These are phyloP conservation scores for Patella ulyssiponensis DNA, from an alignment of 2,888 invertebrate genomes.

Conservation along the genomic window DNA sequence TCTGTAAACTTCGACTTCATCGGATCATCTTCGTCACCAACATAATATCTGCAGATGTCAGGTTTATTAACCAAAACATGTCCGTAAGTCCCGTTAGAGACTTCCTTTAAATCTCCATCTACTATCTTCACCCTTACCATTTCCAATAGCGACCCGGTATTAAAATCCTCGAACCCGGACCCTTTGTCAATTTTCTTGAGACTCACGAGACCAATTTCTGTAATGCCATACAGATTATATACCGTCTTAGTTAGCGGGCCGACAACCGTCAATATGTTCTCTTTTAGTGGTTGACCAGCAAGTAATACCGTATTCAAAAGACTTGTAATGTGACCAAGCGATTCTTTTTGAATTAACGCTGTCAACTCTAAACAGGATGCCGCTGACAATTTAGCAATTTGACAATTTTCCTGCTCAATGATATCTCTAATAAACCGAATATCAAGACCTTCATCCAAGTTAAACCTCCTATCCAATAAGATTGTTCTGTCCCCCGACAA, in stretches of 20 bases:
- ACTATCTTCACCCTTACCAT: conserved; percentile 26
- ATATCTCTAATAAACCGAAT: too few species aligned
- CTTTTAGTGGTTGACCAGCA: not conserved
- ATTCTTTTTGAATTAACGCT: too few species aligned
- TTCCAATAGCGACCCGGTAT: conserved; percentile 16
- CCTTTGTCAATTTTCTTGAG: not conserved
- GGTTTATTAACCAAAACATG: not conserved
- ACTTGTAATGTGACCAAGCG: too few species aligned
- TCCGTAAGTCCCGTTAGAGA: conserved; percentile 6
- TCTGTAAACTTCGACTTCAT: not conserved
- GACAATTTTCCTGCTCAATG: too few species aligned
- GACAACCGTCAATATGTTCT: not conserved
- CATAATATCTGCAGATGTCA: not conserved
- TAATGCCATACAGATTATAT: not conserved
- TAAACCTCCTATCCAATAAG: too few species aligned
- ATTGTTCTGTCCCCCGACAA: too few species aligned
- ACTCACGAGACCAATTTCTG: not conserved
- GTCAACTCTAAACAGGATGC: too few species aligned
- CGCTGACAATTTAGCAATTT: too few species aligned
- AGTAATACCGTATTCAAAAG: too few species aligned
- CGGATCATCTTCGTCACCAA: conserved; percentile 13
- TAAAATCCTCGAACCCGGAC: conserved; percentile 19
- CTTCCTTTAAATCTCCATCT: conserved; percentile 20
- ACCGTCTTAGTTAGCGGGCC: not conserved
- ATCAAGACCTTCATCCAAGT: too few species aligned